A percentile compares a stretch with the other conserved stretches of the same genome.
Evolutionary conservation across 1,140 invertebrate species (phyloP).

Genomic region (Ruditapes philippinarum): DNA sequence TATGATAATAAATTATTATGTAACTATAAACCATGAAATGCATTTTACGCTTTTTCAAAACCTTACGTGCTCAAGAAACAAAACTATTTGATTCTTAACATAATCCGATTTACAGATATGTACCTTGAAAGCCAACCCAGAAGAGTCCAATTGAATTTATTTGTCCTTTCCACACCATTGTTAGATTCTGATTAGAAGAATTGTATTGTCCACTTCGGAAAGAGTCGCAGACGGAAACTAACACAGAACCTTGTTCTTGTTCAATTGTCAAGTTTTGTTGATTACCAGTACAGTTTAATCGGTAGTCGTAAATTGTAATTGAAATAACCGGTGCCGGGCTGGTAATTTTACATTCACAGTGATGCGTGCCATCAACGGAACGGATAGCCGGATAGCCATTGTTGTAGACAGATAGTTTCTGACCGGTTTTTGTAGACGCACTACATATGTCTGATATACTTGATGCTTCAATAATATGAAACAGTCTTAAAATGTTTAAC

Average conservation of each 20-base stretch:
- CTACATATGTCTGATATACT: background rate
- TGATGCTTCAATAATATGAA: background rate
- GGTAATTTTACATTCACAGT: background rate
- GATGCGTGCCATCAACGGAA: background rate
- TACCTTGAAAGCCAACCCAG: conserved; percentile 34
- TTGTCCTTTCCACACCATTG: conserved; percentile 24
- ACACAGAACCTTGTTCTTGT: background rate
- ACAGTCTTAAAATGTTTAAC: background rate
- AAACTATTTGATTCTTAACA: no score
- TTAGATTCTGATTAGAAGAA: background rate
- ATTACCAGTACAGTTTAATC: conserved; percentile 3
- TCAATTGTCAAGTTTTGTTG: background rate
- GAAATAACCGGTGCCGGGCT: background rate
- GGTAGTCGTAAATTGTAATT: background rate
- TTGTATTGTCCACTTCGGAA: background rate
- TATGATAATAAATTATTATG: no score
- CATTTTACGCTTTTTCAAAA: no score
- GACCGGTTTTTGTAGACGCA: background rate
- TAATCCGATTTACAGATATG: no score
- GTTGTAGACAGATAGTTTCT: background rate
- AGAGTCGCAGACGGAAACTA: background rate
- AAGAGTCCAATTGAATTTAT: background rate
- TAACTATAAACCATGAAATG: no score
- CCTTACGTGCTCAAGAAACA: no score
- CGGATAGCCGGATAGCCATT: background rate